Conservation (phyloP, 1,140 invertebrate species). For the Sogatella furcifera region DNA sequence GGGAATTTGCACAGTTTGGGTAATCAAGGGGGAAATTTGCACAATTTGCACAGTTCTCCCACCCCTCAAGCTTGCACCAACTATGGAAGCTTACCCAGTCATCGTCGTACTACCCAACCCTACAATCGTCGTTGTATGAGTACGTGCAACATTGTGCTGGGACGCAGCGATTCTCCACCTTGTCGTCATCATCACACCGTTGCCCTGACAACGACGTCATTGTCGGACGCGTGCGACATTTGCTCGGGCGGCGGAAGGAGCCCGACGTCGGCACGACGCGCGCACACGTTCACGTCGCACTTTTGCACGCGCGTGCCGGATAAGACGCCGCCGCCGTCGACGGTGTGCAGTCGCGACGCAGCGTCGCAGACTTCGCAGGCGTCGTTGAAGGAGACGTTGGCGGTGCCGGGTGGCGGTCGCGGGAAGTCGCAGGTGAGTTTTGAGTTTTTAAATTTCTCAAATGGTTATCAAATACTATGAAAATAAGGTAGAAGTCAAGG, state of each 20-base stretch:
- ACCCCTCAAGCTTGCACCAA: no score
- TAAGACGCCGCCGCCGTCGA: slow-evolving; percentile 26
- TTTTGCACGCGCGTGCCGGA: slow-evolving; percentile 34
- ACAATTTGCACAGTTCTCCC: no score
- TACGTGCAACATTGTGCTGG: slow-evolving; percentile 53
- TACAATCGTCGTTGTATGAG: slow-evolving; percentile 44
- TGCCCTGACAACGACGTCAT: slow-evolving; percentile 14
- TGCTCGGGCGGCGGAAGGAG: slow-evolving; percentile 11
- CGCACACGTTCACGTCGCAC: slow-evolving; percentile 31
- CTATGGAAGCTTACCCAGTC: background rate
- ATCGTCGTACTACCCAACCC: slow-evolving; percentile 29
- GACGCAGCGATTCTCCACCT: background rate
- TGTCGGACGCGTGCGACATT: slow-evolving; percentile 5
- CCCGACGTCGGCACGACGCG: slow-evolving; percentile 23
- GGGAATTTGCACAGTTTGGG: no score
- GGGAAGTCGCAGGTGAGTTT: no score
- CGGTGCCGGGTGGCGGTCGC: no score
- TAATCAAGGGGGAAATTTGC: no score
- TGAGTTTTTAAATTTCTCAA: no score
- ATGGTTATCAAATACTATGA: no score
- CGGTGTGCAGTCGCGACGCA: slow-evolving; percentile 31
- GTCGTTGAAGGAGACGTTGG: background rate
- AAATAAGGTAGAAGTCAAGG: no score
- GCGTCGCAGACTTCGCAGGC: slow-evolving; percentile 39
- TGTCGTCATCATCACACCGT: slow-evolving; percentile 20